A percentile compares a stretch with the other conserved stretches of the same genome.
Conservation (phyloP, 2,888 invertebrate species). For the Aquatica leii region DNA sequence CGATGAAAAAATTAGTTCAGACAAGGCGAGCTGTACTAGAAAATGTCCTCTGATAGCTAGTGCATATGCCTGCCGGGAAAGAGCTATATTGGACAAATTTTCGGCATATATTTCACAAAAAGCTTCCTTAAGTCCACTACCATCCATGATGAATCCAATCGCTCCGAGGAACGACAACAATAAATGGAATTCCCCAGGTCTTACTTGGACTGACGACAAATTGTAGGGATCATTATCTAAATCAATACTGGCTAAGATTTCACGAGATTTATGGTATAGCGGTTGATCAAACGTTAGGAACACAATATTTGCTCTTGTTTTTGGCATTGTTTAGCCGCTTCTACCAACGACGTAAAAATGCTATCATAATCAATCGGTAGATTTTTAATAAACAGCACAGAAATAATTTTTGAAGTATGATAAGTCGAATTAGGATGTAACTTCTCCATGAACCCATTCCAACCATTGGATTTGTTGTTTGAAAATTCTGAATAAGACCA, state of each 20-base stretch:
- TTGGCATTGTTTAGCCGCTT: constrained; percentile 42
- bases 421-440: too few species aligned
- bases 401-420: constrained; percentile 44
- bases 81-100: constrained; percentile 44
- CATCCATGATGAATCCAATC: constrained; percentile 53
- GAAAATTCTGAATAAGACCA: constrained; percentile 42
- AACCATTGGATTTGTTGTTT: constrained; percentile 41
- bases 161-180: constrained; percentile 53
- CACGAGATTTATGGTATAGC: constrained; percentile 45
- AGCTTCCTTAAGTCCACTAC: constrained; percentile 43
- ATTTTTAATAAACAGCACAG: constrained; percentile 47
- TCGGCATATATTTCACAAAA: background rate
- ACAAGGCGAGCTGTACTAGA: constrained; percentile 43
- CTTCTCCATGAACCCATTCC: constrained; percentile 43
- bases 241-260: constrained; percentile 44
- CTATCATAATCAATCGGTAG: constrained; percentile 46
- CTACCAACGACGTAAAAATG: constrained; percentile 46
- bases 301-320: constrained; percentile 15
- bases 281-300: background rate
- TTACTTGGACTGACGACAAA: constrained; percentile 39
- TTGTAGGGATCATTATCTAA: constrained; percentile 39
- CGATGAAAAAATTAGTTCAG: constrained; percentile 41
- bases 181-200: constrained; percentile 51
- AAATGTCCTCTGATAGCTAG: constrained; percentile 34
- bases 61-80: constrained; percentile 45